Base-by-base conservation (phyloP, 2,113 vertebrate genomes). In the Melanerpes aurifrons region DNA sequence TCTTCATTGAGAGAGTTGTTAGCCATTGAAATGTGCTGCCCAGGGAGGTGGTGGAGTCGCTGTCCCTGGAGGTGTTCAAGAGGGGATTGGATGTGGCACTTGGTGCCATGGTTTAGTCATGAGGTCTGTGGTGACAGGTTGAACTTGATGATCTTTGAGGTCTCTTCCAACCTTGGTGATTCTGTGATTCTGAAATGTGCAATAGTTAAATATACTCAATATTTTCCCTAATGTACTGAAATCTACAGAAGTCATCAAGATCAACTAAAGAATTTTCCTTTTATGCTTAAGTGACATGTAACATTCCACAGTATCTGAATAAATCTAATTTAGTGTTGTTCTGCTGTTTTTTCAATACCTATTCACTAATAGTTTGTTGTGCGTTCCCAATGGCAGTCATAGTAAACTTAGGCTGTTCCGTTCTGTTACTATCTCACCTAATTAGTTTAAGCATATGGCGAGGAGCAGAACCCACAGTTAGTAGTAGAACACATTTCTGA, bases 351-450 rank as follows among this genome's bases (percentile, higher is more conserved):
- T 90, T 32, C 91, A 81, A 90, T 88, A 69, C 70, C 40, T 72
- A 22, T 69, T 94, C 93, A 32, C 56, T 72, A 31, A 61, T 61
- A 75, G 21, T 81, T 94, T 89, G 22, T 81, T 26, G 48, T 73
- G 15, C 45, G 64, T 96, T 93, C 86, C 37, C 83, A 81, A 71
- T 35, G 58, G 32, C 37, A 80, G 13, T 35, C 3, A 8, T 14
- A 74, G 32, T 58, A 74, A 94, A 87, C 80, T 68, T 81, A 74
- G 43, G 68, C 31, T 61, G 20, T 10, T 92, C 92, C 80, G 8
- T 93, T 91, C 82, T 48, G 25, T 84, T 90, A 76, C 24, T 82
- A 35, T 89, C 40, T 91, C 15, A 78, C 76, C 28, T 92, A 68
- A 77, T 95, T 85, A 58, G 9, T 61, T 91, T 74, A 87, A 92